These are phyloP conservation scores for Aspidiotus destructor DNA, from an alignment of 2,888 invertebrate genomes.

Conservation along the genomic window DNA sequence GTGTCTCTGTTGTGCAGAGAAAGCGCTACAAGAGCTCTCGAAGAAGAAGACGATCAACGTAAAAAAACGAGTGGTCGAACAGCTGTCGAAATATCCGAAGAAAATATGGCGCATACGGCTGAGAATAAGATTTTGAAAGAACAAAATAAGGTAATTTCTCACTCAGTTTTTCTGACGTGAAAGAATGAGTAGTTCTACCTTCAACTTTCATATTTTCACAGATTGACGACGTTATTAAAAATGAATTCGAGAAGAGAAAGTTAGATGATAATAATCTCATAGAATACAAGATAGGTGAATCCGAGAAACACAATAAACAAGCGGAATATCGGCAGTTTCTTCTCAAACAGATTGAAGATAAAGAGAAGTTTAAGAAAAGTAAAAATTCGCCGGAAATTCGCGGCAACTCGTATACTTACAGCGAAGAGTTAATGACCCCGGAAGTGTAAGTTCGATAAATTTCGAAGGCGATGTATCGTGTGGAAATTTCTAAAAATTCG, in stretches of 20 bases:
- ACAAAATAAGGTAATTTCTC: background rate
- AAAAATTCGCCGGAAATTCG: background rate
- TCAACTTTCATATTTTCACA: background rate
- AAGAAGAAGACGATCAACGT: background rate
- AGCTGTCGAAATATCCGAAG: background rate
- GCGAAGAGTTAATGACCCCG: background rate
- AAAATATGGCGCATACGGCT: background rate
- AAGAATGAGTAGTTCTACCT: background rate
- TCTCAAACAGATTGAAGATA: background rate
- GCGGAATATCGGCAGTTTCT: constrained; percentile 9
- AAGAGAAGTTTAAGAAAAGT: background rate
- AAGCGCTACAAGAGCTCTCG: no score
- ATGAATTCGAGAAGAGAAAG: background rate
- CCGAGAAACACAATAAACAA: background rate
- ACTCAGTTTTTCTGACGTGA: no score
- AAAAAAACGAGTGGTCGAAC: background rate
- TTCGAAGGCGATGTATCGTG: background rate
- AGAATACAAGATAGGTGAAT: background rate
- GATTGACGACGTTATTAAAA: background rate
- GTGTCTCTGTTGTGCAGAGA: no score
- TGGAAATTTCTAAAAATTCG: background rate
- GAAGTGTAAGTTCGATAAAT: background rate
- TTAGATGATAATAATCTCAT: background rate
- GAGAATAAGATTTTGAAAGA: background rate
- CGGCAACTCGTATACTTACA: background rate